Evolutionary conservation across 2,797 vertebrate genomes (phyloP), one percentile per base, ranked within the genome.

Genomic region (Gallinago solitaria): DNA sequence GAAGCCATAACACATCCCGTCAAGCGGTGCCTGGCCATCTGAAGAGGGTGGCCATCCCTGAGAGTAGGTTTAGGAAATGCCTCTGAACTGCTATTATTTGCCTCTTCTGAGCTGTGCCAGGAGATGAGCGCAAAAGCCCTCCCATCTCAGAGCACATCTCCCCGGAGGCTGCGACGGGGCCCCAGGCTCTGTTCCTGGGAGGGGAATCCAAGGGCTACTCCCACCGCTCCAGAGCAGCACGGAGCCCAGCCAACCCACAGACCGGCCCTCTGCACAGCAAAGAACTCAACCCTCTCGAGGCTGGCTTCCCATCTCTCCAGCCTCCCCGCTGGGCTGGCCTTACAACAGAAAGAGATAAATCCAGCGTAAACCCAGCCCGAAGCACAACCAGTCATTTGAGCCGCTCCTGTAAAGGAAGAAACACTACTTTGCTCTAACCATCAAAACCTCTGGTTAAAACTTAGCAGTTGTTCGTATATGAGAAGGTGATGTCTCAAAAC

Each of bases 161-260:
- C 8, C 2, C n/a, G 21, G 35, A 11, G 32, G 41, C 7, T 28
- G 45, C 41, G 35, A 7, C 0, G 0, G 9, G 51, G 33, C 32
- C 45, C 16, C 65, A 27, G 48, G 48, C 19, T 16, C 28, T 12
- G 28, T 39, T 39, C 39, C 39, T 39, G 39, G 39, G 39, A 39
- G 39, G 39, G 39, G 56, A 43, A 30, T 0, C 18, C 2, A 3
- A 24, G 53, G 57, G 69, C 19, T 2, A 15, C 15, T 64, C 80
- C 51, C 9, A 18, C 14, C 16, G n/a, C 32, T 20, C 27, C 9
- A 1, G 43, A 53, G 21, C 43, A 54, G 10, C 82, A 12, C 11
- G 2, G 1, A 24, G 57, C 37, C 7, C 39, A 30, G 47, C 3
- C 2, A 18, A 37, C 12, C 27, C 56, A 2, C 32, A 20, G 54